Conservation (phyloP, 2,113 vertebrate genomes). For the Sorex araneus region DNA sequence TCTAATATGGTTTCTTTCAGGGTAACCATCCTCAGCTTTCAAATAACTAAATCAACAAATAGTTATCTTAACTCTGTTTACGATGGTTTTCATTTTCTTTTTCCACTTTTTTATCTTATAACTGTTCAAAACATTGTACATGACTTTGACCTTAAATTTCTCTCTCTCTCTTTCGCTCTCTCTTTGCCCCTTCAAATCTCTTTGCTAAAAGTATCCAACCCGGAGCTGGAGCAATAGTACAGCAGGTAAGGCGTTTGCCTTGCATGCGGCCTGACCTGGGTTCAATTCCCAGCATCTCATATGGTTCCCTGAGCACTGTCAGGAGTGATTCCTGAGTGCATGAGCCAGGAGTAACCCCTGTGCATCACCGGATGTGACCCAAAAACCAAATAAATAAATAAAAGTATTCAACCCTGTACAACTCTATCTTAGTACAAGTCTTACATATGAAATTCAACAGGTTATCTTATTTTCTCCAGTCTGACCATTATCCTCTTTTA, state of each 20-base stretch:
- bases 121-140: not conserved
- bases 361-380: too few species aligned
- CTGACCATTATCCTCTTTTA: not conserved
- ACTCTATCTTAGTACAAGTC: not conserved
- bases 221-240: too few species aligned
- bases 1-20: not conserved
- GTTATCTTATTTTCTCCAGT: not conserved
- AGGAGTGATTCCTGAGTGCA: too few species aligned
- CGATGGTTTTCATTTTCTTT: not conserved
- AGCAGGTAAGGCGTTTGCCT: too few species aligned
- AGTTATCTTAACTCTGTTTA: constrained; percentile 26
- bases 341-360: too few species aligned
- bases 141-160: constrained; percentile 8
- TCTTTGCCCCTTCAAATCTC: not conserved
- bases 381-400: too few species aligned
- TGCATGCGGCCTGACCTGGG: too few species aligned
- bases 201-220: not conserved
- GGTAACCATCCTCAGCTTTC: not conserved
- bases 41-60: constrained; percentile 34
- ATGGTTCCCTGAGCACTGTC: too few species aligned
- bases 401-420: not conserved
- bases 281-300: too few species aligned
- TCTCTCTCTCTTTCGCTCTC: not conserved
- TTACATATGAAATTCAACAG: not conserved
- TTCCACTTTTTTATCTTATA: constrained; percentile 2